Percentiles rank a stretch among this genome's conserved stretches.
Evolutionary conservation across 2,797 vertebrate genomes (phyloP).

Genomic region (Danio aesculapii): DNA sequence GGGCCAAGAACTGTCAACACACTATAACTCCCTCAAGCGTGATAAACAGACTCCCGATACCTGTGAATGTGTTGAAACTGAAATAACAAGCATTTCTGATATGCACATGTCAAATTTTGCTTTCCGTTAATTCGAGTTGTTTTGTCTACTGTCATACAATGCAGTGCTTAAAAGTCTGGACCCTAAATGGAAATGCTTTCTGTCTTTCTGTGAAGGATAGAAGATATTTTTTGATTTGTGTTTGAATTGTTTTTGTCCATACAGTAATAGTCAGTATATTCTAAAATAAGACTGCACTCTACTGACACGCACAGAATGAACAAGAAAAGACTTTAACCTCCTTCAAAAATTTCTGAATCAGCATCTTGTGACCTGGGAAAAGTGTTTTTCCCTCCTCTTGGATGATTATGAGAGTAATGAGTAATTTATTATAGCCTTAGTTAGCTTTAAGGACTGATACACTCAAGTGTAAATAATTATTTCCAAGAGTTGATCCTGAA

Average conservation of each 20-base stretch:
- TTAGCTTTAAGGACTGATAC: neutral
- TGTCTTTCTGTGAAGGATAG: no score
- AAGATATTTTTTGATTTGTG: no score
- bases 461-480: no score
- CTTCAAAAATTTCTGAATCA: slow-evolving; percentile 2
- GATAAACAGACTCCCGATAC: slow-evolving; percentile 2
- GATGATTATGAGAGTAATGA: neutral
- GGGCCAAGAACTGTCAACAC: neutral
- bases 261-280: neutral
- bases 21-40: neutral
- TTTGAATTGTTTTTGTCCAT: neutral
- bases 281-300: neutral
- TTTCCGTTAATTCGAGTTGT: neutral
- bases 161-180: neutral
- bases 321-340: neutral
- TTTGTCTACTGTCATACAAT: neutral
- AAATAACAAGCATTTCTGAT: neutral
- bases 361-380: neutral
- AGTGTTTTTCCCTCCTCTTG: neutral
- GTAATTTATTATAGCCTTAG: neutral
- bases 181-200: neutral
- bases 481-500: no score
- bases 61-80: slow-evolving; percentile 7
- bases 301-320: neutral
- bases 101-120: neutral